Percentiles rank a stretch among this genome's conserved stretches.
phyloP scores from a whole-genome alignment of 2,113 vertebrate genomes.

The Regulus satrapa region DNA sequence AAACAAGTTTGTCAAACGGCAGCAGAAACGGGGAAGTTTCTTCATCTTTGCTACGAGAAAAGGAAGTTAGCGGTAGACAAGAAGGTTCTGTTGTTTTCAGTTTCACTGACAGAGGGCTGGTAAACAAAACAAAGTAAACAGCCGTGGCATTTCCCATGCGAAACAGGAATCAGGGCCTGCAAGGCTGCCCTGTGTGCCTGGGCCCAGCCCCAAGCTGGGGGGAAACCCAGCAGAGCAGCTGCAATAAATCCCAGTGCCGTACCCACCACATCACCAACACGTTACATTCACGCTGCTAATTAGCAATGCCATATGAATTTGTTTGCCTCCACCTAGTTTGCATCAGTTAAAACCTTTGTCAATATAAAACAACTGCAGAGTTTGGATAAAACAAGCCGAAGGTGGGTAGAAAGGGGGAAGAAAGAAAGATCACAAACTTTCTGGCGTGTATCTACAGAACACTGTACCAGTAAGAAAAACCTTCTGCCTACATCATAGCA shows the following conservation, averaged over 20 bases:
- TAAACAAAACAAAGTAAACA: slow-evolving; percentile 28
- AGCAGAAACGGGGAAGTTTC: not conserved
- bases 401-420: rapidly evolving
- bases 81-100: not conserved
- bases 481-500: not conserved
- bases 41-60: not conserved
- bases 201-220: not conserved
- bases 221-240: not conserved
- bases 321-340: not conserved
- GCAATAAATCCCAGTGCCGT: not conserved
- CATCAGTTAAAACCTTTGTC: not conserved
- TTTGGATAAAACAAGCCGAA: not conserved
- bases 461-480: not conserved
- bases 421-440: not conserved
- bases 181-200: not conserved
- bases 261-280: too few species aligned
- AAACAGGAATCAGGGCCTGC: not conserved
- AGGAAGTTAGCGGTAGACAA: not conserved
- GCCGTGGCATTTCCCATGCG: not conserved
- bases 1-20: not conserved
- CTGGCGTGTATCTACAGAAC: not conserved
- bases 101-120: not conserved
- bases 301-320: not conserved
- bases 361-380: not conserved
- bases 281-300: not conserved